phyloP scores from a whole-genome alignment of 64 coral and sea anemone genomes.

The Pocillopora verrucosa region DNA sequence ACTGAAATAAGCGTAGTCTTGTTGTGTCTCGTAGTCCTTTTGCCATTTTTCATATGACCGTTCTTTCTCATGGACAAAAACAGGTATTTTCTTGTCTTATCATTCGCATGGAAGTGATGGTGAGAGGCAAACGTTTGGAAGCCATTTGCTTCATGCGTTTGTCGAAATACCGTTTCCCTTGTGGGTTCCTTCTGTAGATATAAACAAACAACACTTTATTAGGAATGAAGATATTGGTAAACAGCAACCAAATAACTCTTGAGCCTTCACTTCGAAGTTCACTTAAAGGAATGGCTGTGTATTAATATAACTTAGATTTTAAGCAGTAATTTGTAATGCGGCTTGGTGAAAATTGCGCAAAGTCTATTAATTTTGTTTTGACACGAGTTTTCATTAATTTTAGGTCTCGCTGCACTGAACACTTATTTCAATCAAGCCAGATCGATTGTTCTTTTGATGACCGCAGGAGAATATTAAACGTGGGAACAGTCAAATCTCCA shows the following conservation, averaged over 20 bases:
- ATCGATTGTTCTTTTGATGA: background rate
- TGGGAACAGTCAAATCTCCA: background rate
- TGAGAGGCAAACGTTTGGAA: slow-evolving; percentile 20
- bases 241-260: background rate
- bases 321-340: background rate
- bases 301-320: background rate
- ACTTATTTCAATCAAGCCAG: background rate
- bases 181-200: slow-evolving; percentile 10
- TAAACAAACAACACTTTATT: slow-evolving; percentile 26
- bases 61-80: slow-evolving; percentile 31
- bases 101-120: background rate
- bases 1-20: background rate
- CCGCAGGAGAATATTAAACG: slow-evolving; percentile 25
- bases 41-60: slow-evolving; percentile 36
- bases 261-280: background rate
- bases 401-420: background rate
- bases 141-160: slow-evolving; percentile 24
- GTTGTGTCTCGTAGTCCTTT: background rate
- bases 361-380: slow-evolving; percentile 12
- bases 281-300: slow-evolving; percentile 1
- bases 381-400: slow-evolving; percentile 3
- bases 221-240: slow-evolving; percentile 5
- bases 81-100: background rate
- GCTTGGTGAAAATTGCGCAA: background rate
- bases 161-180: slow-evolving; percentile 7